Evolutionary conservation across 2,888 invertebrate species (phyloP), one percentile per base, ranked within the genome.

Genomic region (Drosophila rellima): DNA sequence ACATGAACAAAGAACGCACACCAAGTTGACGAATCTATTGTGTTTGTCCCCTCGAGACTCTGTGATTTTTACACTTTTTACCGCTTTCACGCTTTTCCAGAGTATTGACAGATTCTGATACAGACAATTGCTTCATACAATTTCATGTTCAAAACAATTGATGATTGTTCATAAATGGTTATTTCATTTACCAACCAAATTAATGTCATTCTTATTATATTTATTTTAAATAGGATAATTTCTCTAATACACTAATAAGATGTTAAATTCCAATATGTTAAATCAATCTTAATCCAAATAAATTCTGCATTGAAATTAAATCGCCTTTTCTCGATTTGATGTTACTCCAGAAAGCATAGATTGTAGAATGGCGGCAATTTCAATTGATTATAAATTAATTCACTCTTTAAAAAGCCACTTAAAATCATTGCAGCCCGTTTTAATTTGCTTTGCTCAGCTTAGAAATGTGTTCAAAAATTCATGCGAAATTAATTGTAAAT

Each of bases 401-500:
- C n/a, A 18, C n/a, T 23, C 13, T 40, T 29, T 1, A 31, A 26
- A 15, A n/a, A 56, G 2, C 31, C 18, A 11, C 11, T 6, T 15
- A 39, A 39, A 52, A 8, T 50, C 8, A 50, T n/a, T n/a, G 3
- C 6, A 18, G 15, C 1, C n/a, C 11, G 17, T 13, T 17, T 33
- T 23, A 17, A 65, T 26, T 26, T 18, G 4, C 1, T 57, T 29
- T 11, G 0, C 13, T 13, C 17, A 15, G 5, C 6, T 23, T 2
- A 6, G 15, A 48, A 39, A 40, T 44, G 31, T 37, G 11, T 17
- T 57, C 40, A 40, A 59, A 48, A 40, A 45, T 72, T 26, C 26
- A 51, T 18, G 31, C 42, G 33, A 71, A 80, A 76, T 83, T 78
- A 88, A 88, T 86, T 87, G 76, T 60, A 54, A 67, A 83, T 85